A percentile compares a stretch with the other conserved stretches of the same genome.
Evolutionary conservation across 2,888 invertebrate genomes (phyloP).

Genomic region (Apomyelois bistriatella): DNA sequence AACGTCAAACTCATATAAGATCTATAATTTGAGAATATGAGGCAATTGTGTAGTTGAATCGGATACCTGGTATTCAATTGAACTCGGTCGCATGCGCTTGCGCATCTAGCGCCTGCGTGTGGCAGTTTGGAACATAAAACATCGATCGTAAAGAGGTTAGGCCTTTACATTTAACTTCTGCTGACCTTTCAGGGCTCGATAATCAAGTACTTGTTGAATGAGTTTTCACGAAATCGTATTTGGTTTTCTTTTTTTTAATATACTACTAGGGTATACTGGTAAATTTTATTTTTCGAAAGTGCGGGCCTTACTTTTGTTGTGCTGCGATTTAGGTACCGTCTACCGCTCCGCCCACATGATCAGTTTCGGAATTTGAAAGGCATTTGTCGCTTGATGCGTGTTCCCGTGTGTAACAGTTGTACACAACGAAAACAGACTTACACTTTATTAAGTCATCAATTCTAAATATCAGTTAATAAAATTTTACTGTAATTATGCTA

Average conservation of each 20-base stretch:
- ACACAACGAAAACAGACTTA: conserved; percentile 48
- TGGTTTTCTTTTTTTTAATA: no score
- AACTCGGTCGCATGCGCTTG: conserved; percentile 41
- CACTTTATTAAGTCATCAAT: conserved; percentile 59
- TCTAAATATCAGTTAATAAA: conserved; percentile 30
- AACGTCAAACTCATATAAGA: not conserved
- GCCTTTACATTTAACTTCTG: not conserved
- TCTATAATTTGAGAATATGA: not conserved
- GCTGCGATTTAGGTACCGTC: not conserved
- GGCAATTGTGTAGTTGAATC: conserved; percentile 3
- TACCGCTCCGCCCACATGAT: conserved; percentile 54
- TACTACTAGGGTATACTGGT: no score
- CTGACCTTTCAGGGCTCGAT: no score
- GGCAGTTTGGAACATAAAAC: conserved; percentile 19
- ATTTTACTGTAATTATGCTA: conserved; percentile 31
- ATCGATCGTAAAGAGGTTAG: not conserved
- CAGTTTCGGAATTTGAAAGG: conserved; percentile 77
- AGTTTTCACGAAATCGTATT: no score
- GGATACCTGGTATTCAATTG: conserved; percentile 56
- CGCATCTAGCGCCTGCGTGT: conserved; percentile 51
- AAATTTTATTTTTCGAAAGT: no score
- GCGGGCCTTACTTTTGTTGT: not conserved
- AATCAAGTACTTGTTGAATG: no score
- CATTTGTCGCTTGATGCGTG: conserved; percentile 63
- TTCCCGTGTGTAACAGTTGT: conserved; percentile 52